These are phyloP conservation scores for Ganaspis brasiliensis DNA, from an alignment of 2,888 invertebrate genomes.

Conservation along the genomic window DNA sequence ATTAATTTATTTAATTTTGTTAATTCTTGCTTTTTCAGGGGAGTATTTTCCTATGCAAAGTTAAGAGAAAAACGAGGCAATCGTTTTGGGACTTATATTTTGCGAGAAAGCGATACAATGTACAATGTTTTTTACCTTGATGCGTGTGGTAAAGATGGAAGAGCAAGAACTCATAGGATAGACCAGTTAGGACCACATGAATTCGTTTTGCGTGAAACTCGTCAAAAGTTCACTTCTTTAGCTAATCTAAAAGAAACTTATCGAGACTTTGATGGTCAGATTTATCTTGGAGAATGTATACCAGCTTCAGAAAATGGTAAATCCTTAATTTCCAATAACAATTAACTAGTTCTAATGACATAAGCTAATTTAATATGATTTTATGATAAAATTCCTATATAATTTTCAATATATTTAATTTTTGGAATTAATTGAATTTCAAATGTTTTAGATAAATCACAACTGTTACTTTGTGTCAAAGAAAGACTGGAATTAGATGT, in stretches of 20 bases:
- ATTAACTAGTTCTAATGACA: too few species aligned
- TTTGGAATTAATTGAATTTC: too few species aligned
- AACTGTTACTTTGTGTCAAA: constrained; percentile 85
- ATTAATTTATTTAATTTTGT: too few species aligned
- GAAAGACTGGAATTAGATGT: constrained; percentile 84
- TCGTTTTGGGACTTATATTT: constrained; percentile 89
- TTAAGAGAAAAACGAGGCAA: constrained; percentile 89
- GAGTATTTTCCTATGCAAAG: constrained; percentile 92
- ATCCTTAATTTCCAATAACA: neutral
- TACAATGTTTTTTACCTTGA: constrained; percentile 92
- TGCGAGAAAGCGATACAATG: constrained; percentile 90
- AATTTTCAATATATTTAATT: constrained; percentile 9
- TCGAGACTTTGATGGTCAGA: constrained; percentile 83
- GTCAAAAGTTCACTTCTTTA: constrained; percentile 83
- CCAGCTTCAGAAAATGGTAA: constrained; percentile 94
- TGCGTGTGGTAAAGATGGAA: constrained; percentile 86
- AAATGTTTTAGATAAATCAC: constrained; percentile 85
- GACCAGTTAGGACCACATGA: constrained; percentile 83
- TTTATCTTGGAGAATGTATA: constrained; percentile 88
- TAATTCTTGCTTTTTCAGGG: constrained; percentile 86
- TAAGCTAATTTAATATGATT: too few species aligned
- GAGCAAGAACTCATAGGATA: constrained; percentile 73
- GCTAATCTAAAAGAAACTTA: constrained; percentile 85
- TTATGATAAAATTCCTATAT: constrained; percentile 10
- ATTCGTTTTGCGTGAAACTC: constrained; percentile 81